Base-by-base conservation (phyloP, 2,888 invertebrate species). In the Yponomeuta evonymella region DNA sequence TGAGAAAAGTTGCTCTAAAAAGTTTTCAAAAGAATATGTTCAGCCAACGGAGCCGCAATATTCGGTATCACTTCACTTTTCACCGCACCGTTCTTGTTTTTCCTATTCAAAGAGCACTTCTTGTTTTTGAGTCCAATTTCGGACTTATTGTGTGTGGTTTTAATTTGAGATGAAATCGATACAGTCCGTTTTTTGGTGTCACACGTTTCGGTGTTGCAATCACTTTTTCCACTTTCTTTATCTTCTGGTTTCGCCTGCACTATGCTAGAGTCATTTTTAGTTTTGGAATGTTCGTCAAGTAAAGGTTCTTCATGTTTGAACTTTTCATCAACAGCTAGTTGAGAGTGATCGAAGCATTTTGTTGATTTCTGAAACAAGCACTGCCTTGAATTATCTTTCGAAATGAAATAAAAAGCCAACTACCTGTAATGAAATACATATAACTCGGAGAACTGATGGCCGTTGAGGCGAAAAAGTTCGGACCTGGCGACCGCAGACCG, bases 131-230 rank as follows among this genome's bases (percentile, higher is more conserved):
- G 83, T 73, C 89, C 87, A 63, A 81, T 87, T 77, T 90, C 90
- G 6, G 90, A 91, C 82, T 90, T 90, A 72, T 91, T 92, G 70
- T 90, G 89, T 33, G 85, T 90, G 72, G 84, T 88, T 77, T 91
- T 91, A 73, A 90, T 84, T 82, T 89, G 90, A 2, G 86, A 80
- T 9, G 89, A 82, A 75, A 91, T 79, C 66, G 90, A 90, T 62
- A 90, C 73, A 70, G 83, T 81, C 63, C 88, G 82, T 79, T 90
- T 90, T 83, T 89, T 87, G 79, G 79, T 82, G 81, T 83, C 86
- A 76, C 86, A 87, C 15, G 79, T 76, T 58, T 58, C 15, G 2
- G 12, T 5, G 1, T 4, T 15, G 51, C 51, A 58, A 15, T 12
- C 5, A 15, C 12, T 12, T 10, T 51, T 51, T 15, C 15, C 76